These are phyloP conservation scores for Misgurnus anguillicaudatus DNA, from an alignment of 2,113 vertebrate species.

Conservation along the genomic window DNA sequence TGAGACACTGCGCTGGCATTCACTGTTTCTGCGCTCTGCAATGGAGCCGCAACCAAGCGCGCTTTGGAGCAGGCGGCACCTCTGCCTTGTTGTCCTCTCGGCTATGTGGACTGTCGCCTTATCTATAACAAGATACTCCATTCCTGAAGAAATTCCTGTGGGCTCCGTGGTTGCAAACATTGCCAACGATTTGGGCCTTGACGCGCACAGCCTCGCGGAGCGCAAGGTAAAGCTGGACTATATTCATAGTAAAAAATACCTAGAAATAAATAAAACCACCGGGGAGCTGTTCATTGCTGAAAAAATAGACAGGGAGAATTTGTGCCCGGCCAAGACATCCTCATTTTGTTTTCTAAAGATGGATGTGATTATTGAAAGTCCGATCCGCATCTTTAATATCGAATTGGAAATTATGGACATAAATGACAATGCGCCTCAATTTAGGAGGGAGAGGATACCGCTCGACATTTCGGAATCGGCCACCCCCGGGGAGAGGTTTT, in stretches of 20 bases:
- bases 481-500: slow-evolving; percentile 77
- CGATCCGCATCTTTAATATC: slow-evolving; percentile 75
- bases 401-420: slow-evolving; percentile 79
- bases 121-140: slow-evolving; percentile 75
- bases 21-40: not conserved
- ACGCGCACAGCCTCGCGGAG: slow-evolving; percentile 66
- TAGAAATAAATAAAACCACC: slow-evolving; percentile 76
- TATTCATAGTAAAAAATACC: slow-evolving; percentile 73
- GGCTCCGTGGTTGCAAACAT: slow-evolving; percentile 77
- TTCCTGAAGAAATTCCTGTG: slow-evolving; percentile 78
- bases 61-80: slow-evolving; percentile 55
- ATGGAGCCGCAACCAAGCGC: slow-evolving; percentile 31
- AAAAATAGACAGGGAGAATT: slow-evolving; percentile 75
- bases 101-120: slow-evolving; percentile 67
- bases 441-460: slow-evolving; percentile 75
- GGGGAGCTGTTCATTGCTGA: slow-evolving; percentile 75
- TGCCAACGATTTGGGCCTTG: slow-evolving; percentile 74
- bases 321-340: slow-evolving; percentile 74
- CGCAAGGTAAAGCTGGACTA: slow-evolving; percentile 75
- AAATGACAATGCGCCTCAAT: slow-evolving; percentile 79
- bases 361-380: slow-evolving; percentile 75
- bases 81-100: slow-evolving; percentile 54
- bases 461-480: slow-evolving; percentile 80
- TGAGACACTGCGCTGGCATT: not conserved
- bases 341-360: slow-evolving; percentile 76